phyloP scores from a whole-genome alignment of 2,113 vertebrate genomes.

The Archocentrus centrarchus region DNA sequence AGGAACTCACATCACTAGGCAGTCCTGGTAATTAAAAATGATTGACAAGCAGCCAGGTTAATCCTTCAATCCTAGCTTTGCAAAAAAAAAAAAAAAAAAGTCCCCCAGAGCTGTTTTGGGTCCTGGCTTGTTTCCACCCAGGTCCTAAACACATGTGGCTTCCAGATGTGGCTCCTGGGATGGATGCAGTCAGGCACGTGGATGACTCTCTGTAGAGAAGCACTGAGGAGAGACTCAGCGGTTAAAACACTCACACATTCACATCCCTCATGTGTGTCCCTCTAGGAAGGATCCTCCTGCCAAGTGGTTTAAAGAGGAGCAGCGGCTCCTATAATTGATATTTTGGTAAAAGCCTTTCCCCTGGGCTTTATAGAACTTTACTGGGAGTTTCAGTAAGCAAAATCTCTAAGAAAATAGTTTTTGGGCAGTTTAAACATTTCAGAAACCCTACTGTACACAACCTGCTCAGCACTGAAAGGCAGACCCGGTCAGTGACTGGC shows the following conservation, averaged over 20 bases:
- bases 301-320: neutral
- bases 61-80: conserved; percentile 56
- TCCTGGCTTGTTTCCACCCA: conserved; percentile 40
- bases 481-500: neutral
- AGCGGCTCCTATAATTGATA: neutral
- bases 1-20: conserved; percentile 33
- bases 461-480: neutral
- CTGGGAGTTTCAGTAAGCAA: neutral
- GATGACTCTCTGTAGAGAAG: conserved; percentile 31
- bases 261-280: conserved; percentile 22
- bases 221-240: conserved; percentile 13
- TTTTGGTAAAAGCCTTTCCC: neutral
- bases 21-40: conserved; percentile 57
- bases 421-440: neutral
- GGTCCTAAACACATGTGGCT: conserved; percentile 66
- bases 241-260: conserved; percentile 22
- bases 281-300: neutral
- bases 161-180: conserved; percentile 69
- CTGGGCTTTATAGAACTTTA: neutral
- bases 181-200: conserved; percentile 48
- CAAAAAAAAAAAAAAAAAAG: conserved; percentile 11
- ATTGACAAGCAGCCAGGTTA: conserved; percentile 61
- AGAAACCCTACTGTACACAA: neutral
- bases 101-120: conserved; percentile 58
- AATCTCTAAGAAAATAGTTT: neutral